These are phyloP conservation scores for Agyllia agylla DNA, from an alignment of 2,888 invertebrate species.

Conservation along the genomic window DNA sequence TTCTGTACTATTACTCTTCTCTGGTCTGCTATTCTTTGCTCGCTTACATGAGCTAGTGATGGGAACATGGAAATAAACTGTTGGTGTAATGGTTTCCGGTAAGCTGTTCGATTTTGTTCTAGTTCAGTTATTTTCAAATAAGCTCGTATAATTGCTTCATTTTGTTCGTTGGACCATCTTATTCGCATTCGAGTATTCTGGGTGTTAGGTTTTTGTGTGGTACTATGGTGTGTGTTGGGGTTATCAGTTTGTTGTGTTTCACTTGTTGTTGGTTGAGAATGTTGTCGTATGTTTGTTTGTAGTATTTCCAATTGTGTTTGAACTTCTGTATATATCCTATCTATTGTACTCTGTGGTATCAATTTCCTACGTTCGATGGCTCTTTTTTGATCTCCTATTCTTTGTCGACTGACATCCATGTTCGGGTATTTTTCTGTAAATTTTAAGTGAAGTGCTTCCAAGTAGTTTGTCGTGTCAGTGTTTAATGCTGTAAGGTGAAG, in stretches of 20 bases:
- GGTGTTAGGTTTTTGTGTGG: background rate
- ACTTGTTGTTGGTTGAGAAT: background rate
- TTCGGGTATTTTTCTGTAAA: background rate
- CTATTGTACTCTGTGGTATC: background rate
- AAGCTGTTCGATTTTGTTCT: constrained; percentile 21
- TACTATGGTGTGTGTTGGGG: background rate
- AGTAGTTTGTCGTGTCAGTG: background rate
- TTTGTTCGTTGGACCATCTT: constrained; percentile 41
- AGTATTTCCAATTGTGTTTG: background rate
- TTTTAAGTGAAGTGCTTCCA: background rate
- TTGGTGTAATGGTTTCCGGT: constrained; percentile 32
- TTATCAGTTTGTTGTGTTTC: background rate
- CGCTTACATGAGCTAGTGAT: constrained; percentile 22
- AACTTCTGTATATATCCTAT: background rate
- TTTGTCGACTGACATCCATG: background rate
- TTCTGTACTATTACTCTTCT: constrained; percentile 46
- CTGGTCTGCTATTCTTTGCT: constrained; percentile 54
- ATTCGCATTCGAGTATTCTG: background rate
- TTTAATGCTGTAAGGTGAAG: background rate
- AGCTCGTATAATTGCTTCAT: constrained; percentile 36
- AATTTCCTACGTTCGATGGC: background rate
- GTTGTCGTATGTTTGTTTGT: background rate
- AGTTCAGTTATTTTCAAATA: constrained; percentile 45
- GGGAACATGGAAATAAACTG: constrained; percentile 17
- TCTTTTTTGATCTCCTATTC: background rate